Evolutionary conservation across 2,113 vertebrate genomes (phyloP), one percentile per base, ranked within the genome.

Genomic region (Clarias magur): DNA sequence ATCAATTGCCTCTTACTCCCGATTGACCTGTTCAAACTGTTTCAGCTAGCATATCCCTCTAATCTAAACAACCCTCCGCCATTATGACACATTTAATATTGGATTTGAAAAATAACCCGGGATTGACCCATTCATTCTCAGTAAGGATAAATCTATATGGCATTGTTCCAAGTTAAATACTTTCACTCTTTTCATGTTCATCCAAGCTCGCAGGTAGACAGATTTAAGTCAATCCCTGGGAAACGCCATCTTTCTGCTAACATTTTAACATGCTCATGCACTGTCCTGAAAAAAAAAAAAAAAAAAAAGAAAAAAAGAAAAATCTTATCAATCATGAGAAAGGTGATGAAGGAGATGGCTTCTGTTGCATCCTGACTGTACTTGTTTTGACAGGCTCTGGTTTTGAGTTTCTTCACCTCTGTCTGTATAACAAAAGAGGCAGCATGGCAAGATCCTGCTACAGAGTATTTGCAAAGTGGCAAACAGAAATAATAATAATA

Each of bases 321-420:
- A 70, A 21, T 70, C n/a, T 4, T 11, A 11, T 42, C 53, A 54
- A 62, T 79, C 59, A 62, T 73, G 42, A 59, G 16, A n/a, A 30
- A 80, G 63, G 59, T 83, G 73, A 85, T 56, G 87, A 59, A 76
- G 68, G 48, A 38, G 48, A 75, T 73, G 42, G 17, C 57, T 84
- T 25, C 42, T 84, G 19, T 63, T 89, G 54, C 83, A 38, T 82
- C 59, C 15, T 72, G 23, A 73, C 25, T 83, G 53, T 42, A 48
- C 60, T 67, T 65, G 19, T 27, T 81, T 87, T 87, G 85, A 78
- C 88, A 83, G 67, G 53, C 25, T 23, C 30, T 57, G 42, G 78
- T 85, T 67, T 23, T 10, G 68, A 30, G 67, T 67, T 56, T 75
- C 54, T 76, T 1, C 65, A 57, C 75, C 88, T 80, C 17, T 59